Evolutionary conservation across 2,113 vertebrate species (phyloP).

Genomic region (Antechinus flavipes): DNA sequence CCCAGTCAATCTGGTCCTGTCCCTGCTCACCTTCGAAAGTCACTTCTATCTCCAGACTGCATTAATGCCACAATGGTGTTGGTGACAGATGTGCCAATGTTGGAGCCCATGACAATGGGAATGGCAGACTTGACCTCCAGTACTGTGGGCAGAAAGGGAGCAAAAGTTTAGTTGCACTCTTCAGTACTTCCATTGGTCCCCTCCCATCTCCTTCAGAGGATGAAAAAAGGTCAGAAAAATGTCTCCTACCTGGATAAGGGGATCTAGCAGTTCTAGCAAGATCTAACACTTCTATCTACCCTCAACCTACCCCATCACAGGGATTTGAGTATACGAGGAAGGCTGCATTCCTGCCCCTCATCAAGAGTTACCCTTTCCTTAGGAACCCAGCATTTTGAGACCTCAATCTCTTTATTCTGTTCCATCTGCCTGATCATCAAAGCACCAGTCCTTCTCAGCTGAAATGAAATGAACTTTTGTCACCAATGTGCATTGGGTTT

Average conservation of each 20-base stretch:
- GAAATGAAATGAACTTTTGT: neutral
- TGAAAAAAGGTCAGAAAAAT: neutral
- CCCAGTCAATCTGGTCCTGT: neutral
- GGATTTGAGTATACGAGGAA: neutral
- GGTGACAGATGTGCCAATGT: constrained; percentile 95
- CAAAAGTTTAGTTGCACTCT: neutral
- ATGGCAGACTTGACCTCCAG: constrained; percentile 91
- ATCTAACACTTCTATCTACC: neutral
- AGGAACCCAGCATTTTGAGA: neutral
- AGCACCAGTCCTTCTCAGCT: neutral
- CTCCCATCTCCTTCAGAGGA: neutral
- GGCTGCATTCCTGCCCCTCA: neutral
- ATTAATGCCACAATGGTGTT: constrained; percentile 96
- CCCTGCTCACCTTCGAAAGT: constrained; percentile 90
- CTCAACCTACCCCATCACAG: neutral
- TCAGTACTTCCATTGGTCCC: neutral
- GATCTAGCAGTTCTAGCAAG: too few relatives aligned
- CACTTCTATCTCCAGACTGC: constrained; percentile 93
- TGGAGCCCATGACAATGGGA: constrained; percentile 96
- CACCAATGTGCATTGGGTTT: neutral
- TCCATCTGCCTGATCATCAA: too few relatives aligned
- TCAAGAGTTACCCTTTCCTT: neutral
- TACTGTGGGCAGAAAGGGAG: constrained; percentile 82
- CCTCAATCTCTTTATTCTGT: neutral
- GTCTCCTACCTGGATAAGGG: neutral